Evolutionary conservation across 1,140 invertebrate genomes (phyloP).

Genomic region (Homalodisca vitripennis): DNA sequence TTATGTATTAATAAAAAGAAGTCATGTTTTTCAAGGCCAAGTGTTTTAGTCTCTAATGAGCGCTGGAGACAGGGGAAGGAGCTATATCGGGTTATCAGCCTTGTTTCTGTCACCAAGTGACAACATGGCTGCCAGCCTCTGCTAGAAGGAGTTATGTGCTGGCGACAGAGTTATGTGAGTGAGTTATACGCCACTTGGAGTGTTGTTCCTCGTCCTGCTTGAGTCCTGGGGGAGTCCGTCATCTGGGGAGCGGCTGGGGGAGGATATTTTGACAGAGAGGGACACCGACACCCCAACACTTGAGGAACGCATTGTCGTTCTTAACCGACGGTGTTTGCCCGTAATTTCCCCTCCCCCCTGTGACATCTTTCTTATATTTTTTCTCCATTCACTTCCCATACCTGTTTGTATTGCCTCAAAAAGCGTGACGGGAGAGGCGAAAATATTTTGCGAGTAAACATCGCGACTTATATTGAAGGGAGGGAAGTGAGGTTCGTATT

Average conservation of each 20-base stretch:
- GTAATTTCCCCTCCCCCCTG: background rate
- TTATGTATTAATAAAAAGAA: too few species aligned
- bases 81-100: background rate
- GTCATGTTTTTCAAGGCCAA: too few species aligned
- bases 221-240: background rate
- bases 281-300: too few species aligned
- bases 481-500: background rate
- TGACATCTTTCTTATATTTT: background rate
- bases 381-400: background rate
- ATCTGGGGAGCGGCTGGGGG: background rate
- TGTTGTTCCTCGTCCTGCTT: background rate
- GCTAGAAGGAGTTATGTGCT: background rate
- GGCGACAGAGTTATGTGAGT: background rate
- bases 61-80: background rate
- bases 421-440: too few species aligned
- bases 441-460: background rate
- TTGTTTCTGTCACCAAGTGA: background rate
- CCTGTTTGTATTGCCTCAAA: background rate
- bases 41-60: background rate
- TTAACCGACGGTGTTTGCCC: too few species aligned
- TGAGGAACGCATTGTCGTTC: too few species aligned
- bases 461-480: background rate
- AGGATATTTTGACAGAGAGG: background rate
- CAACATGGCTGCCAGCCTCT: background rate
- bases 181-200: background rate